Evolutionary conservation across 1,140 invertebrate species (phyloP), one percentile per base, ranked within the genome.

Genomic region (Dreissena polymorpha): DNA sequence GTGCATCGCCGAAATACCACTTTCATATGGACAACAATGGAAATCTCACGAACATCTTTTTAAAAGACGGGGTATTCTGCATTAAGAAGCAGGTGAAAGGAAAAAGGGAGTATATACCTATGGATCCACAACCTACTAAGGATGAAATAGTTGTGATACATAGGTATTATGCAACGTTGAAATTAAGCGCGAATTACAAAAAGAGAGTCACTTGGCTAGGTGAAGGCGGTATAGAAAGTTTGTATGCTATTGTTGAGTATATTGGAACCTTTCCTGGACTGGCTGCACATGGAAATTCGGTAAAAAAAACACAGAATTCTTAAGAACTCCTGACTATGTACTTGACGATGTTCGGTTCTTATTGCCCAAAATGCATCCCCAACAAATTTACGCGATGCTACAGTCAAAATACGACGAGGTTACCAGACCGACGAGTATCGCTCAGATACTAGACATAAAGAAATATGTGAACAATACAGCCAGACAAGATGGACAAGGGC

Each of bases 151-250:
- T 86, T 23, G 63, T 76, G 16, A 50, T 86, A 23, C 68, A 81
- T 2, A 70, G 82, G 60, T 78, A 84, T 55, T 88, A 88, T 63
- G 25, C 81, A 3, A 51, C 81, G 10, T 53, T 83, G 23, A 88
- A 86, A 25, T 51, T 77, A 60, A 60, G 73, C 51, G 49, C 25
- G 10, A 51, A 0, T 14, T 84, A 76, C 64, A 86, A 81, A 77
- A 85, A 84, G 50, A 83, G 78, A n/a, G 74, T 85, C 50, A 82
- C 71, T 12, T 84, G 85, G 81, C 69, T 86, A n/a, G 67, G 71
- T 8, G 80, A 51, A 67, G 60, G 57, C 10, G 67, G 49, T 49
- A n/a, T 75, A 29, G 29, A 25, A 79, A 72, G 76, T 51, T 60
- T 25, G 18, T 27, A 82, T n/a, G 81, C 81, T 8, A 1, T 85